phyloP scores from a whole-genome alignment of 2,888 invertebrate species.

The Electrophaes corylata region DNA sequence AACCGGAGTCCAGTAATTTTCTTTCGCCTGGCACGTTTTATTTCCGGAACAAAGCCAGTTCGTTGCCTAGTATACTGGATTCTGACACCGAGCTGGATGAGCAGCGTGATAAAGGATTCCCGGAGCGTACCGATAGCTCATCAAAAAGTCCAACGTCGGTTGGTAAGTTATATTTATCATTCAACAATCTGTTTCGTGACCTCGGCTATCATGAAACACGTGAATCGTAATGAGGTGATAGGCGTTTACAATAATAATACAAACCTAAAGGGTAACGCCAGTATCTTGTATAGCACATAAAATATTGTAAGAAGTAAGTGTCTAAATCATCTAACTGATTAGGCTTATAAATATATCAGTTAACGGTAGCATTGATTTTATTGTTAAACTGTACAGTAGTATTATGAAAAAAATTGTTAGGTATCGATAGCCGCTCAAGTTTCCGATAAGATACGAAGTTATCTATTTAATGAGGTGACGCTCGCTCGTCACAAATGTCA shows the following conservation, averaged over 20 bases:
- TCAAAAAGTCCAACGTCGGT: slow-evolving; percentile 88
- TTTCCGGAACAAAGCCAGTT: slow-evolving; percentile 87
- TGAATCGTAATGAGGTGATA: slow-evolving; percentile 16
- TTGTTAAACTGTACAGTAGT: slow-evolving; percentile 39
- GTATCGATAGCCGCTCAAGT: slow-evolving; percentile 65
- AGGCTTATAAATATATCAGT: slow-evolving; percentile 11
- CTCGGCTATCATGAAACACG: slow-evolving; percentile 24
- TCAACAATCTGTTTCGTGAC: slow-evolving; percentile 24
- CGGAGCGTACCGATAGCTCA: slow-evolving; percentile 74
- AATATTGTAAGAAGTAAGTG: neutral
- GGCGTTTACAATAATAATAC: neutral
- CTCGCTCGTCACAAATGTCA: slow-evolving; percentile 54
- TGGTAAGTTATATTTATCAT: slow-evolving; percentile 63
- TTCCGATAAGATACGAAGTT: slow-evolving; percentile 72
- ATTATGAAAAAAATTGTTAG: slow-evolving; percentile 56
- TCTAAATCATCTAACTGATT: no score
- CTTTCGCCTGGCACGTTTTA: slow-evolving; percentile 85
- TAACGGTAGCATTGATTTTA: slow-evolving; percentile 34
- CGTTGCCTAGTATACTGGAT: slow-evolving; percentile 92
- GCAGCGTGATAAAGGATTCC: slow-evolving; percentile 75
- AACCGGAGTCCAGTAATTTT: slow-evolving; percentile 76
- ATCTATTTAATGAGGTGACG: slow-evolving; percentile 68
- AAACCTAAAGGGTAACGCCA: neutral
- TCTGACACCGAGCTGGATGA: slow-evolving; percentile 88
- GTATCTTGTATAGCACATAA: neutral